These are phyloP conservation scores for Capitulum mitella DNA, from an alignment of 2,888 invertebrate genomes.

Conservation along the genomic window DNA sequence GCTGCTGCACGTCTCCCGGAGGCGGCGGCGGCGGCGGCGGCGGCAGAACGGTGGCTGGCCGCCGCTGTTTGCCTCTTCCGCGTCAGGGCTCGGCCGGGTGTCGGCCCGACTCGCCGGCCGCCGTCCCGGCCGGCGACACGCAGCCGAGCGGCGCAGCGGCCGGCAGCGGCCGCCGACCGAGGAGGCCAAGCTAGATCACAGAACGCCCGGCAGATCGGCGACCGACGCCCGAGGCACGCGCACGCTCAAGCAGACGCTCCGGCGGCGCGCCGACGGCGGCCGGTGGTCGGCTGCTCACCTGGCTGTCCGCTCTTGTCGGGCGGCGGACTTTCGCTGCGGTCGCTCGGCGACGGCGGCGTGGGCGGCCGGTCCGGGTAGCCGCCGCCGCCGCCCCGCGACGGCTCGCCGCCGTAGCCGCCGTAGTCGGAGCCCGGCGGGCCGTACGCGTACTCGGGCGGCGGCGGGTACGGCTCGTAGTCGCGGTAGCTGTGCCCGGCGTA, in stretches of 20 bases:
- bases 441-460: conserved; percentile 45
- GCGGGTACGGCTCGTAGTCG: conserved; percentile 54
- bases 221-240: background rate
- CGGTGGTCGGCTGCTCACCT: background rate
- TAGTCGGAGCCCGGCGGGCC: conserved; percentile 36
- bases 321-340: conserved; percentile 51
- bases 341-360: conserved; percentile 53
- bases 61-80: too few relatives aligned
- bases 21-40: background rate
- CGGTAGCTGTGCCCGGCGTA: background rate
- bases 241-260: background rate
- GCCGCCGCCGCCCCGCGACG: background rate
- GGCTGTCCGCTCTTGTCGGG: conserved; percentile 41
- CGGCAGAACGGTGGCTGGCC: too few relatives aligned
- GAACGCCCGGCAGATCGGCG: background rate
- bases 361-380: conserved; percentile 41
- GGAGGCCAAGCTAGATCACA: background rate
- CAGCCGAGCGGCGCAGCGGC: background rate
- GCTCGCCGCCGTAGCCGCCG: conserved; percentile 41
- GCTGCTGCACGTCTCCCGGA: background rate
- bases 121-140: too few relatives aligned
- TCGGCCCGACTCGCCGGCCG: too few relatives aligned
- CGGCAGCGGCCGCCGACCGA: too few relatives aligned
- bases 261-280: background rate
- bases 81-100: too few relatives aligned